A percentile compares a stretch with the other conserved stretches of the same genome.
Evolutionary conservation across 2,113 vertebrate genomes (phyloP).

Genomic region (Malurus melanocephalus): DNA sequence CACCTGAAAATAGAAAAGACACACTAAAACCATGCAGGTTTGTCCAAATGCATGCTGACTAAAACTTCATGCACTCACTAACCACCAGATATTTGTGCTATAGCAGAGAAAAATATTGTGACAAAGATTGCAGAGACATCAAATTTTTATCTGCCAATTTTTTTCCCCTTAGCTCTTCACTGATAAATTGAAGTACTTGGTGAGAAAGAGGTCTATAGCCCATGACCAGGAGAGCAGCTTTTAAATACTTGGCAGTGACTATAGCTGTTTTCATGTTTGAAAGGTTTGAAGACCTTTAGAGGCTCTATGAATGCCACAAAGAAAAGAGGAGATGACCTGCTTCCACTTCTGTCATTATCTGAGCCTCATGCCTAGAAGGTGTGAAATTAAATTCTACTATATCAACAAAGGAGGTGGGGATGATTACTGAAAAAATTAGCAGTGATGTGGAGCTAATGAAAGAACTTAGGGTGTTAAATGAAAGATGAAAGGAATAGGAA

Average conservation of each 20-base stretch:
- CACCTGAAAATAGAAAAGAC: constrained; percentile 9
- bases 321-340: not conserved
- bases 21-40: not conserved
- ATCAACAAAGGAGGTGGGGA: not conserved
- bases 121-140: not conserved
- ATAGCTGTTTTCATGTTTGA: not conserved
- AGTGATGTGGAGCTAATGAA: not conserved
- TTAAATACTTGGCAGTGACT: not conserved
- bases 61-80: not conserved
- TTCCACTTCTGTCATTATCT: not conserved
- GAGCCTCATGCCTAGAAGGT: not conserved
- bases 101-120: not conserved
- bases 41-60: not conserved
- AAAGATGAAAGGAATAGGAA: not conserved
- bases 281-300: not conserved
- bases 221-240: not conserved
- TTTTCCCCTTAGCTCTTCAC: not conserved
- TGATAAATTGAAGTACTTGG: not conserved
- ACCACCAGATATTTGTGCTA: not conserved
- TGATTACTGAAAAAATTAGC: not conserved
- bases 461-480: not conserved
- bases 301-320: not conserved
- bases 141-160: not conserved
- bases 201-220: not conserved
- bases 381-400: not conserved